These are phyloP conservation scores for Aphrocallistes beatrix DNA, from an alignment of 37 sponge, comb jelly and placozoan species.

Conservation along the genomic window DNA sequence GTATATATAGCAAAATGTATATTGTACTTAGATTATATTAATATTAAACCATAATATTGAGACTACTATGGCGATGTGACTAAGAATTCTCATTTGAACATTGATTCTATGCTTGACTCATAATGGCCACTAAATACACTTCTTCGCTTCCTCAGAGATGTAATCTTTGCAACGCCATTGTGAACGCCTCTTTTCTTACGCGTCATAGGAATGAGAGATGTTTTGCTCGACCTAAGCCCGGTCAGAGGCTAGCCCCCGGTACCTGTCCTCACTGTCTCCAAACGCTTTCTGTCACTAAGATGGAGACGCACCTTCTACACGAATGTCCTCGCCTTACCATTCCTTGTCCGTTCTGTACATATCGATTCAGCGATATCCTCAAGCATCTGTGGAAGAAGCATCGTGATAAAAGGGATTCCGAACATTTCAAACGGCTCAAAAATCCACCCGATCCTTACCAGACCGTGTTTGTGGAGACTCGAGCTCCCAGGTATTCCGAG, in stretches of 20 bases:
- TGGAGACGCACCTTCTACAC: not conserved
- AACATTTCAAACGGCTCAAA: not conserved
- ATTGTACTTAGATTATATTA: too few species aligned
- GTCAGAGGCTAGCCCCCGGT: not conserved
- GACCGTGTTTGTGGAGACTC: not conserved
- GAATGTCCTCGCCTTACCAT: not conserved
- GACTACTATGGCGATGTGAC: too few species aligned
- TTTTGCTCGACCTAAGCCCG: not conserved
- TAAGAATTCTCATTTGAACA: too few species aligned
- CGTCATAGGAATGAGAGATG: not conserved
- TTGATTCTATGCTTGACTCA: too few species aligned
- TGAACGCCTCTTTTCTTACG: not conserved
- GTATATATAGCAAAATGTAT: too few species aligned
- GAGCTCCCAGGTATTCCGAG: not conserved
- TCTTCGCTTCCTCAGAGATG: not conserved
- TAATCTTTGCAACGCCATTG: not conserved
- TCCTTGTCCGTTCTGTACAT: not conserved
- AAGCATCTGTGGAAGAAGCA: not conserved
- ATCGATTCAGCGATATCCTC: not conserved
- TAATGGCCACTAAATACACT: not conserved
- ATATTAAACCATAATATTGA: too few species aligned
- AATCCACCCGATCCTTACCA: not conserved
- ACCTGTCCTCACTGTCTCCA: not conserved
- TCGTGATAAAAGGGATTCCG: not conserved
- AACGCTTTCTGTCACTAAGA: not conserved